These are phyloP conservation scores for Hermaeophaga mercurialis DNA, from an alignment of 2,888 invertebrate genomes.

Conservation along the genomic window DNA sequence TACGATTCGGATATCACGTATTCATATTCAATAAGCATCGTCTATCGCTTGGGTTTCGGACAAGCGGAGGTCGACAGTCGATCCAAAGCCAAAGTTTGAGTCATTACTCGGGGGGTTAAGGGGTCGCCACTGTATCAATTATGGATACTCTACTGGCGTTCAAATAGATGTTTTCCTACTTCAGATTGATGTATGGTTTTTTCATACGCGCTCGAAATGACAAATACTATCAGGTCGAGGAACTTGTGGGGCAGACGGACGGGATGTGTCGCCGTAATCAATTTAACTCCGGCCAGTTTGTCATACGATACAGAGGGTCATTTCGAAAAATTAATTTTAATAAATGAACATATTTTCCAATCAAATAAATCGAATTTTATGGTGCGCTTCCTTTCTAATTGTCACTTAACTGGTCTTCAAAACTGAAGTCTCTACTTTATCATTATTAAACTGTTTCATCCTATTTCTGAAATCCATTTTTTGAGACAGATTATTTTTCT, in stretches of 20 bases:
- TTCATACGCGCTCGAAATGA: constrained; percentile 22
- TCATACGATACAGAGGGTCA: neutral
- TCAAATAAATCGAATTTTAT: no score
- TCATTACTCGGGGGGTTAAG: constrained; percentile 50
- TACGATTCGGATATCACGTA: constrained; percentile 10
- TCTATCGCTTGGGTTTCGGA: constrained; percentile 5
- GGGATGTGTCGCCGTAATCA: neutral
- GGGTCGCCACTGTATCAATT: constrained; percentile 55
- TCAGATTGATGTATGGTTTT: constrained; percentile 33
- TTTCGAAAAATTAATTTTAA: no score
- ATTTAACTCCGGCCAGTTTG: neutral
- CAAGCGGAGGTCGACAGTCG: constrained; percentile 4
- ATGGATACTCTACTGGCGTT: constrained; percentile 47
- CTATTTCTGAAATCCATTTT: no score
- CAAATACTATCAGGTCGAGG: constrained; percentile 8
- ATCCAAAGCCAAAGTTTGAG: constrained; percentile 42
- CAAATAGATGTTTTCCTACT: constrained; percentile 38
- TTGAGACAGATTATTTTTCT: no score
- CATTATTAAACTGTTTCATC: no score
- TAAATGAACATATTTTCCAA: no score
- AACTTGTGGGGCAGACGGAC: neutral
- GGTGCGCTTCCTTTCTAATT: no score
- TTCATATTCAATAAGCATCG: constrained; percentile 25
- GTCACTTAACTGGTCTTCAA: no score
- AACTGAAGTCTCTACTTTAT: no score